Evolutionary conservation across 2,797 vertebrate species (phyloP), one percentile per base, ranked within the genome.

Genomic region (Sebastiscus albofasciatus): DNA sequence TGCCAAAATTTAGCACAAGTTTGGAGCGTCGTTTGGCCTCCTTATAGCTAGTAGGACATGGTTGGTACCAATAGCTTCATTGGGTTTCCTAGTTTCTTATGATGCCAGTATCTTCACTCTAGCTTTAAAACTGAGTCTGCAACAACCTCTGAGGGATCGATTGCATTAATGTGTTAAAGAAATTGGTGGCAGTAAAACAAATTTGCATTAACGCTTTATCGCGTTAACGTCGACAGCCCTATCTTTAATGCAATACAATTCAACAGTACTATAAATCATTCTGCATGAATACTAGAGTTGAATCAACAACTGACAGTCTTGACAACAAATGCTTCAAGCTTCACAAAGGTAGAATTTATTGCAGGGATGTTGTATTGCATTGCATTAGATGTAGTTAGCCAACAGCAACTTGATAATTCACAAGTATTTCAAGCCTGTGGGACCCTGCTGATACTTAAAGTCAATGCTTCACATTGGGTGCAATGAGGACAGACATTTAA

Each of bases 401-500:
- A 6, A 6, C 26, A 34, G 7, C 9, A 20, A 9, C 1, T 4
- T 54, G 4, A 7, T 11, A 39, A 24, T 9, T 49, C 8, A 52
- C 8, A 5, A 55, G n/a, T 5, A 56, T 6, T 42, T 24, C 1
- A 49, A 24, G 27, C 22, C 13, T 3, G 9, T 9, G 11, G 9
- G 11, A 33, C 13, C 20, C 55, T 55, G 39, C 8, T 10, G 0
- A 71, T 65, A 31, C 24, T 7, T 14, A 42, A 42, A 39, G 3
- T 22, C 9, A n/a, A n/a, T 18, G 2, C 4, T 46, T 75, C 14
- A 46, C 12, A 34, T 13, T 13, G 1, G 2, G 26, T 16, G 46
- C 49, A 87, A 80, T 77, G 16, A 87, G 13, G 16, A 87, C 22
- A 78, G 34, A 79, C 59, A 65, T 81, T 89, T 94, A 94, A 94